Evolutionary conservation across 2,888 invertebrate genomes (phyloP), one percentile per base, ranked within the genome.

Genomic region (Sarcophaga rosellei): DNA sequence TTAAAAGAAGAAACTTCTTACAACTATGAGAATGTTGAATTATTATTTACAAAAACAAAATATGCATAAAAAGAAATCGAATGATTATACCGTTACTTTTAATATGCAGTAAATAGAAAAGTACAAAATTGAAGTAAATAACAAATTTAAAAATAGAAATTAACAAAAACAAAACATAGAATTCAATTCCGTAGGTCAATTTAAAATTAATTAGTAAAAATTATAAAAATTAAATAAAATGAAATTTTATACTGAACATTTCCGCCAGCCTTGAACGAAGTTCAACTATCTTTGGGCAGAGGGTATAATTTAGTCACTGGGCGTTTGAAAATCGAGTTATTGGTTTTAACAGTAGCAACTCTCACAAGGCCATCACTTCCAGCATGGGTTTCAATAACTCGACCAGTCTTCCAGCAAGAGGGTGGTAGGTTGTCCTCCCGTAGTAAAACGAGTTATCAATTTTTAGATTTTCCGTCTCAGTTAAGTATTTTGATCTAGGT

Each of bases 351-450:
- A 6, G 77, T 68, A 45, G 45, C 77, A 12, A 78, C 77, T 45
- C 77, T 20, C 4, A 78, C 62, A 20, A 61, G 45, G 8, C 77
- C 69, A 69, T 78, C 69, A 17, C 44, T n/a, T 23, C 76, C 76
- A 66, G 66, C 68, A 68, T 77, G 76, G 44, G 76, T 78, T 47
- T 78, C 77, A 45, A 61, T n/a, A 21, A 69, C 77, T 35, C 35
- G 25, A 53, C 68, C 68, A 47, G 66, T 11, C 35, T 61, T 59
- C 69, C 77, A 78, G 25, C 25, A 66, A 66, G 59, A 21, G 4
- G 59, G 66, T 57, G 77, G 76, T 11, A 66, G 21, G 35, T 76
- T 76, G 5, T 68, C 59, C 35, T 77, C 68, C 1, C 68, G 57
- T 44, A 77, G 25, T n/a, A 77, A 45, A 11, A 77, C 68, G 35